These are phyloP conservation scores for Disparrhopalites patrizii DNA, from an alignment of 2,888 invertebrate species.

Conservation along the genomic window DNA sequence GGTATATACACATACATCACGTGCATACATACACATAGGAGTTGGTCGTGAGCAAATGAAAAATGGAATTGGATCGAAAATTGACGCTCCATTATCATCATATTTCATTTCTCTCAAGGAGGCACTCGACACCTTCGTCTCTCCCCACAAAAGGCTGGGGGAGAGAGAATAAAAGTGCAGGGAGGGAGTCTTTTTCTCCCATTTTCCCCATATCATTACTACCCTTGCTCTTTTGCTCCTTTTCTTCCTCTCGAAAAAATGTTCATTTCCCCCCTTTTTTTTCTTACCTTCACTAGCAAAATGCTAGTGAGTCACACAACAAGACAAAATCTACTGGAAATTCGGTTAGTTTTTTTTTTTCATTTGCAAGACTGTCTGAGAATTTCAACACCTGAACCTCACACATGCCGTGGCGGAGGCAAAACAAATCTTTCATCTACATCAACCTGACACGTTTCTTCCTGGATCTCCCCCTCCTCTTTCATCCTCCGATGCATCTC, in stretches of 20 bases:
- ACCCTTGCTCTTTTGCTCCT: background rate
- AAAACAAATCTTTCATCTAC: slow-evolving; percentile 21
- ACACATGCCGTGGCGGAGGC: slow-evolving; percentile 12
- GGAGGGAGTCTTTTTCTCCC: slow-evolving; percentile 8
- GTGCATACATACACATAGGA: no score
- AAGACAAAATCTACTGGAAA: slow-evolving; percentile 21
- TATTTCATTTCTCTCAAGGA: slow-evolving; percentile 36
- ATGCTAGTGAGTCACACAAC: background rate
- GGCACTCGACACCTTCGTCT: slow-evolving; percentile 18
- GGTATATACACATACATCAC: background rate
- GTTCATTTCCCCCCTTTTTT: background rate
- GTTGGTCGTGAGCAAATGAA: slow-evolving; percentile 27
- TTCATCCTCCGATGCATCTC: background rate
- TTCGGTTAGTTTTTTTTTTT: slow-evolving; percentile 11
- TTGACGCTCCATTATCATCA: slow-evolving; percentile 42
- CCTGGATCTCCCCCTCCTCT: background rate
- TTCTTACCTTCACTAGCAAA: background rate
- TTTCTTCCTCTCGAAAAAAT: background rate
- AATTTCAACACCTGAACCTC: slow-evolving; percentile 33
- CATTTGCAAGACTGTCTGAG: slow-evolving; percentile 22
- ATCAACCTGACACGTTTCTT: slow-evolving; percentile 5
- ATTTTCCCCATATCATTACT: slow-evolving; percentile 26
- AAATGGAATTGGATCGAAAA: slow-evolving; percentile 38
- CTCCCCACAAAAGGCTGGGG: background rate
- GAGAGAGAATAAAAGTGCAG: slow-evolving; percentile 15